A percentile compares a stretch with the other conserved stretches of the same genome.
These are phyloP conservation scores for Pantherophis guttatus DNA, from an alignment of 2,113 vertebrate species.

Conservation along the genomic window DNA sequence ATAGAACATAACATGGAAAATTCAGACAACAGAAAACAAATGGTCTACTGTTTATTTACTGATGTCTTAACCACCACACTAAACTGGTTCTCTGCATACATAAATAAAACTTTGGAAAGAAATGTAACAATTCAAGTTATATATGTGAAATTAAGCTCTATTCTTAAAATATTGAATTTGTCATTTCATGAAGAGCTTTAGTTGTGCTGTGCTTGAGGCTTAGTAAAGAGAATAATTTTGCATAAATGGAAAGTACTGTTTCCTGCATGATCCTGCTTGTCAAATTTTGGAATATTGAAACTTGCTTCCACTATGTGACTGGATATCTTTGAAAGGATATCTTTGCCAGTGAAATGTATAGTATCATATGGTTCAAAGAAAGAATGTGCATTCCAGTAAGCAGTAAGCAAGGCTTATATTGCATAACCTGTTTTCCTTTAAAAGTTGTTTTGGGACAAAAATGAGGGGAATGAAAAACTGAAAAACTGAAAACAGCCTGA, in stretches of 20 bases:
- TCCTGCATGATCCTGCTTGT: not conserved
- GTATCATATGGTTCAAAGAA: not conserved
- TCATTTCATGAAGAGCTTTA: not conserved
- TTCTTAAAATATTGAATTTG: not conserved
- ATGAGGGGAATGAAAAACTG: not conserved
- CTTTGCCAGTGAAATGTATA: not conserved
- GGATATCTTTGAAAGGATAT: not conserved
- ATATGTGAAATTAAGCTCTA: not conserved
- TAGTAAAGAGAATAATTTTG: not conserved
- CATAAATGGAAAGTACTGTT: not conserved
- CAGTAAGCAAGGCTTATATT: not conserved
- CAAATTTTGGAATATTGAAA: slow-evolving; percentile 4
- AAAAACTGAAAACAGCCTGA: not conserved
- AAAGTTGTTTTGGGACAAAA: not conserved
- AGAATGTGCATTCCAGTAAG: not conserved
- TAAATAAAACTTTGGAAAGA: not conserved
- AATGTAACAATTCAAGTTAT: not conserved
- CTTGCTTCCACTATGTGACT: not conserved
- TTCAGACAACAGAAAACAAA: not conserved
- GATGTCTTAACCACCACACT: not conserved
- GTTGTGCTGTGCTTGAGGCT: not conserved
- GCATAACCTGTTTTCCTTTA: not conserved
- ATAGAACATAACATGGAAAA: not conserved
- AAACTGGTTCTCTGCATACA: not conserved
- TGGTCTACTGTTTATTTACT: not conserved